phyloP scores from a whole-genome alignment of 2,888 invertebrate species.

The Nephrotoma flavescens region DNA sequence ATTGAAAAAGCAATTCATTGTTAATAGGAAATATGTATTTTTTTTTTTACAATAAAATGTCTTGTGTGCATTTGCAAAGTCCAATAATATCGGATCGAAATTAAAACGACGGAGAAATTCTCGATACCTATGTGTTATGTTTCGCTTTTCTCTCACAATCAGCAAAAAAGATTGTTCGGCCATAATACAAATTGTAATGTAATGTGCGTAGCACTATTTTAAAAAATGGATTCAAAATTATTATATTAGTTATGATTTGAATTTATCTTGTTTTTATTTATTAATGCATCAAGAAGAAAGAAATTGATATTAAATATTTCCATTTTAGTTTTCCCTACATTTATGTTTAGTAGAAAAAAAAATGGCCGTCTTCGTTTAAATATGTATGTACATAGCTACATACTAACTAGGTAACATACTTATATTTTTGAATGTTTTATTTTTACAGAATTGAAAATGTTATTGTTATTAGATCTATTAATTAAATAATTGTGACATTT shows the following conservation, averaged over 20 bases:
- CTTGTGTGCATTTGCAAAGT: neutral
- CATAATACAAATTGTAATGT: neutral
- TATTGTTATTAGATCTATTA: neutral
- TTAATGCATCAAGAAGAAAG: neutral
- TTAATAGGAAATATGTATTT: conserved; percentile 32
- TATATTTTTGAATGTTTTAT: neutral
- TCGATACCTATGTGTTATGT: neutral
- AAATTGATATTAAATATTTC: neutral
- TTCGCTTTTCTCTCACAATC: neutral
- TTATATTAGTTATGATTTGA: neutral
- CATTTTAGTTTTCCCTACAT: neutral
- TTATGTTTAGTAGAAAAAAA: neutral
- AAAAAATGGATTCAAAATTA: neutral
- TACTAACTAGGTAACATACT: neutral
- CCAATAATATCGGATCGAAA: neutral
- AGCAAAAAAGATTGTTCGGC: neutral
- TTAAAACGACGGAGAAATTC: neutral
- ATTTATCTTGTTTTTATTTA: neutral
- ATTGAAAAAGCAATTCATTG: conserved; percentile 18
- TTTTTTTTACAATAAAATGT: conserved; percentile 18
- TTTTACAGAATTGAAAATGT: neutral
- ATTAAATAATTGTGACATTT: neutral
- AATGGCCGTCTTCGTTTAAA: neutral
- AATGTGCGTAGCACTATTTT: conserved; percentile 5
- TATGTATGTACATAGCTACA: neutral